These are phyloP conservation scores for Xenopus petersii DNA, from an alignment of 2,797 vertebrate genomes.

Conservation along the genomic window DNA sequence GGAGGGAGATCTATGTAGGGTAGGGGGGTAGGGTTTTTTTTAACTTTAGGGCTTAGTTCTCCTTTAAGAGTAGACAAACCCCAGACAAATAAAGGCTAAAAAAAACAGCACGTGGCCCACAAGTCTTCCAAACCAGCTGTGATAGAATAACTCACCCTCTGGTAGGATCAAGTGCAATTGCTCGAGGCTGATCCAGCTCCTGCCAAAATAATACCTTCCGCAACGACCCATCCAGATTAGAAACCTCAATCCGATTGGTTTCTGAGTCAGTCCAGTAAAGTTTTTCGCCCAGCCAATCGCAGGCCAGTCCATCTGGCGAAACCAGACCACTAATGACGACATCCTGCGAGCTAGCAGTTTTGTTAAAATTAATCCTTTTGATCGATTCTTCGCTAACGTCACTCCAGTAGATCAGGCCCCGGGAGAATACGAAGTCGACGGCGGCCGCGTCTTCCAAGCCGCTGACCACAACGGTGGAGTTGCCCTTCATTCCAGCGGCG, in stretches of 20 bases:
- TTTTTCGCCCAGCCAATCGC: slow-evolving; percentile 93
- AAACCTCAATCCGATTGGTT: slow-evolving; percentile 92
- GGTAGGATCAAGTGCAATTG: slow-evolving; percentile 89
- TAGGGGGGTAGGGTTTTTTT: no score
- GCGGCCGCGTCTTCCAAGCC: slow-evolving; percentile 94
- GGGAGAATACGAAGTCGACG: slow-evolving; percentile 86
- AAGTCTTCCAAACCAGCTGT: no score
- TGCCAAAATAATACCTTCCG: slow-evolving; percentile 97
- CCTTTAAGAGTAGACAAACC: no score
- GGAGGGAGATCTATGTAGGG: no score
- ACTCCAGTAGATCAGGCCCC: slow-evolving; percentile 91
- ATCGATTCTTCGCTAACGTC: slow-evolving; percentile 97
- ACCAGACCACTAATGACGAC: slow-evolving; percentile 85
- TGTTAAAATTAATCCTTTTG: slow-evolving; percentile 84
- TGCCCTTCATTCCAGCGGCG: slow-evolving; percentile 76
- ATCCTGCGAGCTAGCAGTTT: slow-evolving; percentile 72
- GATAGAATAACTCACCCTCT: slow-evolving; percentile 80
- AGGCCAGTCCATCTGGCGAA: slow-evolving; percentile 92
- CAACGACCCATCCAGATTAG: slow-evolving; percentile 85
- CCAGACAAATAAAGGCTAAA: no score
- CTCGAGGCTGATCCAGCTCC: slow-evolving; percentile 94
- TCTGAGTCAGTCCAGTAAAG: slow-evolving; percentile 98
- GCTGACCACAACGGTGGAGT: slow-evolving; percentile 87
- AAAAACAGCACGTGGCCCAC: no score
- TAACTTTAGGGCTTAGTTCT: no score